phyloP scores from a whole-genome alignment of 1,140 invertebrate genomes.

The Chlorops oryzae region DNA sequence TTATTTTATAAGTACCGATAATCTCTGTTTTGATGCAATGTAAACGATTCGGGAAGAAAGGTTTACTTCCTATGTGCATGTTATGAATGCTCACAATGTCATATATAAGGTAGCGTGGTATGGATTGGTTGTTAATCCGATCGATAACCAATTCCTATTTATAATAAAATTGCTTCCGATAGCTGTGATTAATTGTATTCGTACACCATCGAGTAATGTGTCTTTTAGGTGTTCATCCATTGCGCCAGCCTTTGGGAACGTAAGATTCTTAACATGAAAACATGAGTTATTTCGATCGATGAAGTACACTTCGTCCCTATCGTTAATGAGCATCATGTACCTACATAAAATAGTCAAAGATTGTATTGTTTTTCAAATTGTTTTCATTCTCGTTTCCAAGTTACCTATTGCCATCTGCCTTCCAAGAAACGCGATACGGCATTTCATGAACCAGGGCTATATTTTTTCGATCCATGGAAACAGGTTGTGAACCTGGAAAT shows the following conservation, averaged over 20 bases:
- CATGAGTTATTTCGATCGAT: slow-evolving; percentile 92
- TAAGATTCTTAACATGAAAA: slow-evolving; percentile 77
- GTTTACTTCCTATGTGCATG: slow-evolving; percentile 67
- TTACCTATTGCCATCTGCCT: slow-evolving; percentile 94
- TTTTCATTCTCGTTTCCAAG: neutral
- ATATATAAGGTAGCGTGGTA: slow-evolving; percentile 90
- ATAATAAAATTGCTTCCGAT: too few species aligned
- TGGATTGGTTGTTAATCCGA: slow-evolving; percentile 63
- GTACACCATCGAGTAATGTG: slow-evolving; percentile 90
- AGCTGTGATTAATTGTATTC: too few species aligned
- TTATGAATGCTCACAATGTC: slow-evolving; percentile 86
- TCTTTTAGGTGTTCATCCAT: slow-evolving; percentile 63
- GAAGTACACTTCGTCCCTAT: slow-evolving; percentile 79
- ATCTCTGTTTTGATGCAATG: slow-evolving; percentile 70
- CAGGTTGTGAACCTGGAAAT: slow-evolving; percentile 95
- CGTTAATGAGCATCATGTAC: slow-evolving; percentile 95
- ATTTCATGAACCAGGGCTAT: slow-evolving; percentile 68
- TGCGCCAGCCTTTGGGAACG: slow-evolving; percentile 73
- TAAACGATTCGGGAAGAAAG: slow-evolving; percentile 71
- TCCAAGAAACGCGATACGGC: slow-evolving; percentile 96
- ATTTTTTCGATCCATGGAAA: slow-evolving; percentile 89
- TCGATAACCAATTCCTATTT: slow-evolving; percentile 90
- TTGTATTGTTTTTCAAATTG: neutral
- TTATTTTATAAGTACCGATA: too few species aligned
- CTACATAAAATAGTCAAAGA: slow-evolving; percentile 48